These are phyloP conservation scores for Pipistrellus pygmaeus DNA, from an alignment of 2,797 vertebrate species.

Conservation along the genomic window DNA sequence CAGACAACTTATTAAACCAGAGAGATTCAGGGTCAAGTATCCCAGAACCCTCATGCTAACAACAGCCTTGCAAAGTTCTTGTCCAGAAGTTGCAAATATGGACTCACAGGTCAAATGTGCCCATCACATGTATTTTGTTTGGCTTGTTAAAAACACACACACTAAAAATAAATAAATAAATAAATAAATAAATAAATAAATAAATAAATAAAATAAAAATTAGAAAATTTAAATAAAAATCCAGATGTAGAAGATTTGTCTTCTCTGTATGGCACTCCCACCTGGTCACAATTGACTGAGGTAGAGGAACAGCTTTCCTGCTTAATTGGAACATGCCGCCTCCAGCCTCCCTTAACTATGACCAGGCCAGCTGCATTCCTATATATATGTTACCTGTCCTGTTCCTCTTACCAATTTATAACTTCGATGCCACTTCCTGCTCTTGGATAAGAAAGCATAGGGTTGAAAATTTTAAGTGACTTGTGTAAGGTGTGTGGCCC, in stretches of 20 bases:
- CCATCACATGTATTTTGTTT: not conserved
- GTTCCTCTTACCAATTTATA: not conserved
- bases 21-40: not conserved
- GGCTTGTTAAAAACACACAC: not conserved
- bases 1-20: not conserved
- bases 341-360: not conserved
- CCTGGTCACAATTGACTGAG: fast-evolving
- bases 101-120: not conserved
- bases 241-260: not conserved
- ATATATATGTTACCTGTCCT: not conserved
- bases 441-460: not conserved
- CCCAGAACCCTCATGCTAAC: not conserved
- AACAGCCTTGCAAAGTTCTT: not conserved
- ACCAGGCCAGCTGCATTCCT: not conserved
- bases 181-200: not conserved
- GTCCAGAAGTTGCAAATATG: no score
- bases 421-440: not conserved
- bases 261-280: not conserved
- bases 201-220: not conserved
- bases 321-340: fast-evolving
- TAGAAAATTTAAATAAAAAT: not conserved
- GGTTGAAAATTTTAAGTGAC: not conserved
- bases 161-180: not conserved
- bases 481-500: not conserved
- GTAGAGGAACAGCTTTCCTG: not conserved